These are phyloP conservation scores for Grallaria varia DNA, from an alignment of 2,113 vertebrate species.

Conservation along the genomic window DNA sequence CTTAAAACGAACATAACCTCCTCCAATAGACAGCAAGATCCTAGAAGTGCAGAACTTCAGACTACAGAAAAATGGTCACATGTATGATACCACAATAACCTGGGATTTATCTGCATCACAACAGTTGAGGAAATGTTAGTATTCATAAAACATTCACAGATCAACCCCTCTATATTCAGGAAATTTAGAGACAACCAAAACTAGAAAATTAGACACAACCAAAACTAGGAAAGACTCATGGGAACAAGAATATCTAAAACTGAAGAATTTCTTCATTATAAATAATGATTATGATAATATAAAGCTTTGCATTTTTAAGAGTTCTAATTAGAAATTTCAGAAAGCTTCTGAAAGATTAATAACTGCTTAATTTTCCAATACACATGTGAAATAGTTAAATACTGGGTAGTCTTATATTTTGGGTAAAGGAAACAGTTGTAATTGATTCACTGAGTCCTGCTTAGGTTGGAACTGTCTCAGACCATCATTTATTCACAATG, in stretches of 20 bases:
- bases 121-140: neutral
- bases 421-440: neutral
- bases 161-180: neutral
- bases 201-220: no score
- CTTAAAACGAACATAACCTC: neutral
- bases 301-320: neutral
- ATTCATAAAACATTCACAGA: neutral
- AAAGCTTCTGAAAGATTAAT: neutral
- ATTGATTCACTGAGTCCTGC: neutral
- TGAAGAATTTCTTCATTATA: neutral
- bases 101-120: neutral
- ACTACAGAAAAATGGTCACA: neutral
- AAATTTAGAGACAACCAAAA: neutral
- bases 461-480: neutral
- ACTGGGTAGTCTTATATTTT: neutral
- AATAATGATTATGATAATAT: neutral
- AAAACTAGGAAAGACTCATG: neutral
- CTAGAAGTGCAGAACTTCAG: neutral
- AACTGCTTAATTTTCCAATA: neutral
- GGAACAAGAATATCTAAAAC: neutral
- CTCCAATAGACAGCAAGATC: neutral
- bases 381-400: neutral
- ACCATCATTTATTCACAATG: neutral
- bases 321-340: neutral
- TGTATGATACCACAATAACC: neutral